These are phyloP conservation scores for Philhelius pedissequus DNA, from an alignment of 2,888 invertebrate species.

Conservation along the genomic window DNA sequence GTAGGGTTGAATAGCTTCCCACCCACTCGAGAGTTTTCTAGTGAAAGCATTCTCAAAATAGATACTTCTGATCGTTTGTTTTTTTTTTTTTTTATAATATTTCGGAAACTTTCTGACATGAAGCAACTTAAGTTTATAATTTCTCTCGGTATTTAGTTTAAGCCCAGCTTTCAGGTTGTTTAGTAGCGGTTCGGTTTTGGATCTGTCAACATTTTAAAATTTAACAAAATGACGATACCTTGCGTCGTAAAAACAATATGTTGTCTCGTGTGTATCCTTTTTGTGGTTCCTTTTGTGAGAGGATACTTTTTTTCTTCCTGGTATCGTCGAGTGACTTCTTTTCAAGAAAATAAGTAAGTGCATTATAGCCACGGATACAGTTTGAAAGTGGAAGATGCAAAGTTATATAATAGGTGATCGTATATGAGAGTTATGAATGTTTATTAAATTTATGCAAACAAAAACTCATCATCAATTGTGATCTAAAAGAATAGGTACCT, in stretches of 20 bases:
- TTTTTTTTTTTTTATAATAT: neutral
- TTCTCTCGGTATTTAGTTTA: constrained; percentile 57
- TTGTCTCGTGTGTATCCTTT: constrained; percentile 8
- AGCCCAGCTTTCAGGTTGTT: constrained; percentile 50
- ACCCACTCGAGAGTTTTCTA: too few species aligned
- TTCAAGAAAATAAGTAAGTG: constrained; percentile 62
- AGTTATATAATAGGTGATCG: neutral
- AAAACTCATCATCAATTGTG: neutral
- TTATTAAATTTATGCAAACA: constrained; percentile 8
- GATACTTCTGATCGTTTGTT: neutral
- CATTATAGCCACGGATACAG: neutral
- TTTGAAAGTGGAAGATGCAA: constrained; percentile 38
- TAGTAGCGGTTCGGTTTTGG: constrained; percentile 36
- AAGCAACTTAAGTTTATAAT: constrained; percentile 23
- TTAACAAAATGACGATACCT: constrained; percentile 7
- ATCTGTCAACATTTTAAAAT: neutral
- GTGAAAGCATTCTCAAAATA: too few species aligned
- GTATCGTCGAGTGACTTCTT: constrained; percentile 51
- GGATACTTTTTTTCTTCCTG: constrained; percentile 42
- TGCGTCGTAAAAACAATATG: neutral
- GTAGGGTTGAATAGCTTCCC: too few species aligned
- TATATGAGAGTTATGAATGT: neutral
- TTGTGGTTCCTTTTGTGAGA: neutral
- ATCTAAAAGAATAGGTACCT: neutral
- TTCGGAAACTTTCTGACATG: neutral